Percentiles rank a stretch among this genome's conserved stretches.
Conservation (phyloP, 2,113 vertebrate genomes). For the Motacilla tschutschensis region DNA sequence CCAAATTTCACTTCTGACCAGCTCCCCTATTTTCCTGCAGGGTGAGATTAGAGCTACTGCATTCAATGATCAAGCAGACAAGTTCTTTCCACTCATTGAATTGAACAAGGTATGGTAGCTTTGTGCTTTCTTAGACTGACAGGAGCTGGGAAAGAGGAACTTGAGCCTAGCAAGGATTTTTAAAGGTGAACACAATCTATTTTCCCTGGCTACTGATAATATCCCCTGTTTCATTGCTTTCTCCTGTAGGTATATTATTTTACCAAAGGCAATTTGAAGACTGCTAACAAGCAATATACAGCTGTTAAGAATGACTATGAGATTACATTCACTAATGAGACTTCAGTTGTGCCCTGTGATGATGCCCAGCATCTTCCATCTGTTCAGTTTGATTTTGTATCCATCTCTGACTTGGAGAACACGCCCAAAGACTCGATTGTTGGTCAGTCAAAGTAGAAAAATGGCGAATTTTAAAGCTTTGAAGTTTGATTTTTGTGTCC, state of each 20-base stretch:
- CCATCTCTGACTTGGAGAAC: slow-evolving; percentile 85
- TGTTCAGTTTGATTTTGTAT: slow-evolving; percentile 88
- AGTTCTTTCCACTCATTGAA: slow-evolving; percentile 89
- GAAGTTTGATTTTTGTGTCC: neutral
- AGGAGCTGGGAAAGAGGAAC: slow-evolving; percentile 1
- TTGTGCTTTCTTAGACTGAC: slow-evolving; percentile 9
- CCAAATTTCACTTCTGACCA: slow-evolving; percentile 8
- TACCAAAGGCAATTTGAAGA: slow-evolving; percentile 91
- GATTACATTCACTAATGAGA: slow-evolving; percentile 92
- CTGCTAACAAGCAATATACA: slow-evolving; percentile 95
- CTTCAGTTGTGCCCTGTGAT: slow-evolving; percentile 88
- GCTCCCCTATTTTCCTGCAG: slow-evolving; percentile 66
- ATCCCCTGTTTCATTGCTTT: neutral
- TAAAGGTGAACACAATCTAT: neutral
- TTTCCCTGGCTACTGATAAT: slow-evolving; percentile 2
- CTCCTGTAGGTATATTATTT: slow-evolving; percentile 91
- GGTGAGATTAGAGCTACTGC: slow-evolving; percentile 94
- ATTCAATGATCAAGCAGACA: slow-evolving; percentile 96
- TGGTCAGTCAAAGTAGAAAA: slow-evolving; percentile 73
- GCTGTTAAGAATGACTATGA: slow-evolving; percentile 97
- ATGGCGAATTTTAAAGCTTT: neutral
- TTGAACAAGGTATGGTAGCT: slow-evolving; percentile 86
- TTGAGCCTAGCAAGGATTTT: slow-evolving; percentile 21
- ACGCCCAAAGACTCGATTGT: slow-evolving; percentile 85
- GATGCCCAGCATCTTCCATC: slow-evolving; percentile 86